Percentiles rank a stretch among this genome's conserved stretches.
Evolutionary conservation across 2,888 invertebrate genomes (phyloP).

Genomic region (Entomobrya multifasciata): DNA sequence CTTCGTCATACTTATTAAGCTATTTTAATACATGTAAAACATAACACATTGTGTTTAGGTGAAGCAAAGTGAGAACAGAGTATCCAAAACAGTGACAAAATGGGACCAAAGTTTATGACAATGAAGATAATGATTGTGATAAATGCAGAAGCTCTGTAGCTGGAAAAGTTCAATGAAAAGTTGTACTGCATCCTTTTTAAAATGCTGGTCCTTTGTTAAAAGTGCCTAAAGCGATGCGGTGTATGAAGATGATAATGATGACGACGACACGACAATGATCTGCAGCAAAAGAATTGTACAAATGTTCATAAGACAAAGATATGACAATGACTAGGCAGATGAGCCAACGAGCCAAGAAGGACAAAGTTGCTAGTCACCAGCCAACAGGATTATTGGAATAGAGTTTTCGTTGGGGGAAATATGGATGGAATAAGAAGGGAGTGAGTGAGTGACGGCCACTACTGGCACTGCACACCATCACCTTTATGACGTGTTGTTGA

Average conservation of each 20-base stretch:
- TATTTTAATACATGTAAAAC: constrained; percentile 37
- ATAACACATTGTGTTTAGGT: not conserved
- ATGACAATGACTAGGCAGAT: constrained; percentile 61
- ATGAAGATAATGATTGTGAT: not conserved
- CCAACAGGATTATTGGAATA: not conserved
- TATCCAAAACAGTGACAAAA: constrained; percentile 15
- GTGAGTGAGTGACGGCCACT: constrained; percentile 56
- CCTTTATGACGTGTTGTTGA: constrained; percentile 72
- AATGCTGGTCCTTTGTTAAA: constrained; percentile 8
- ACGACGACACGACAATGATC: too few relatives aligned
- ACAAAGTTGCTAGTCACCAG: not conserved
- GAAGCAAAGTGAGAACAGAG: constrained; percentile 16
- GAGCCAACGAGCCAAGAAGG: not conserved
- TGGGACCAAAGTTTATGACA: not conserved
- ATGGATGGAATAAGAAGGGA: too few relatives aligned
- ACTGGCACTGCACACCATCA: constrained; percentile 49
- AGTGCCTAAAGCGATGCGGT: constrained; percentile 45
- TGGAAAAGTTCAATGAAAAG: constrained; percentile 1
- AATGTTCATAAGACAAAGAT: constrained; percentile 43
- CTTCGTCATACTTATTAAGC: constrained; percentile 38
- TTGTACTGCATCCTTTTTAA: not conserved
- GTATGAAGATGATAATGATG: not conserved
- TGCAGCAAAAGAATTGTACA: not conserved
- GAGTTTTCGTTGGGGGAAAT: not conserved
- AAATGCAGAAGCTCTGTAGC: constrained; percentile 35